These are phyloP conservation scores for Heterocephalus glaber DNA, from an alignment of 2,113 vertebrate species.

Conservation along the genomic window DNA sequence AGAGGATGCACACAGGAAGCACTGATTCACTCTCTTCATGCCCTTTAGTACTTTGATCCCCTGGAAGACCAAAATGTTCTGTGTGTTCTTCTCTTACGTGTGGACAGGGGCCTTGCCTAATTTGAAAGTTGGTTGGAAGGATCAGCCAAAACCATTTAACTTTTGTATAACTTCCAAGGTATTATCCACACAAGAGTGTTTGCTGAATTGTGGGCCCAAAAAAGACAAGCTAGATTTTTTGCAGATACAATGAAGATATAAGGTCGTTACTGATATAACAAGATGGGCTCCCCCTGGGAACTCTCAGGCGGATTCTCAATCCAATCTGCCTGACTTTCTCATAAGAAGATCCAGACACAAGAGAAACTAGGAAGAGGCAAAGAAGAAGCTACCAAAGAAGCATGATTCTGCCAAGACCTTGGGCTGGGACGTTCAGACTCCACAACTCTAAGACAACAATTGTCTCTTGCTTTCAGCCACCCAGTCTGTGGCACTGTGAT, in stretches of 20 bases:
- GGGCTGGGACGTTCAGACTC: neutral
- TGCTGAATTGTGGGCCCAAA: neutral
- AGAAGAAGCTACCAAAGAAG: too few species aligned
- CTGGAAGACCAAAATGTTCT: neutral
- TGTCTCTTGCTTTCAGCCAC: neutral
- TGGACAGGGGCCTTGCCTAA: neutral
- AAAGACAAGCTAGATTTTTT: neutral
- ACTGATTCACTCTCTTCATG: neutral
- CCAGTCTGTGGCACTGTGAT: neutral
- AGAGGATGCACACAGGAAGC: neutral
- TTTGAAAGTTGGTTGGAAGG: neutral
- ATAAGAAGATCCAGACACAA: neutral
- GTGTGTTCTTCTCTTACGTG: neutral
- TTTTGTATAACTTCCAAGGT: neutral
- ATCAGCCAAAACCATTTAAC: neutral
- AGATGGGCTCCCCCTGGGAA: neutral
- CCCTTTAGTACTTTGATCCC: neutral
- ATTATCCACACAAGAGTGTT: neutral
- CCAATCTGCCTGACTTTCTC: too few species aligned
- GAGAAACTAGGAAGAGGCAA: neutral
- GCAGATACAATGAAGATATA: neutral
- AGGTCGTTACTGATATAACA: neutral
- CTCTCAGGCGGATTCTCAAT: neutral
- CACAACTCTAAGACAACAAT: too few species aligned
- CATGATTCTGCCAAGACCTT: neutral